Evolutionary conservation across 2,888 invertebrate species (phyloP).

Genomic region (Melolontha melolontha): DNA sequence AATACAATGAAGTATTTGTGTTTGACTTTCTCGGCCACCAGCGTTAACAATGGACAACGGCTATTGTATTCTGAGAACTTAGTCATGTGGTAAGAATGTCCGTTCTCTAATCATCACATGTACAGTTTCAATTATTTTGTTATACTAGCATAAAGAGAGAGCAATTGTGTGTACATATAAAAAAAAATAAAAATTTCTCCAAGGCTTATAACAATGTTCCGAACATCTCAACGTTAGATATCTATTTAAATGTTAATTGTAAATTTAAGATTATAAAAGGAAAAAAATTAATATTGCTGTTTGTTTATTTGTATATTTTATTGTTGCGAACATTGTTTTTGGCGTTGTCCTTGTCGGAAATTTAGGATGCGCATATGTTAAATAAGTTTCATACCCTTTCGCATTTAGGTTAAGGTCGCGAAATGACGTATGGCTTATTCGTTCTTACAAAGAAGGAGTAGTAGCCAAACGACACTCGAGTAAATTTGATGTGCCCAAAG

Average conservation of each 20-base stretch:
- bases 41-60: too few relatives aligned
- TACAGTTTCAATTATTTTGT: too few relatives aligned
- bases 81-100: too few relatives aligned
- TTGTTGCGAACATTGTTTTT: constrained; percentile 16
- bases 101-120: too few relatives aligned
- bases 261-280: constrained; percentile 47
- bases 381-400: constrained; percentile 15
- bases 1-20: too few relatives aligned
- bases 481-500: not conserved
- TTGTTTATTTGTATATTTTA: constrained; percentile 24
- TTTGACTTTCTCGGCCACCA: too few relatives aligned
- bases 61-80: too few relatives aligned
- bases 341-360: constrained; percentile 9
- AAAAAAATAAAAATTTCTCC: not conserved
- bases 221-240: constrained; percentile 16
- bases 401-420: constrained; percentile 19
- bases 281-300: constrained; percentile 48
- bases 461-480: not conserved
- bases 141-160: too few relatives aligned
- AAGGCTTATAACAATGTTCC: constrained; percentile 29
- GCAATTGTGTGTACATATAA: too few relatives aligned
- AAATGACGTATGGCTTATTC: not conserved
- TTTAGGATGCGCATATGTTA: constrained; percentile 13
- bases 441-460: not conserved
- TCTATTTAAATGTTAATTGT: constrained; percentile 36